Base-by-base conservation (phyloP, 2,113 vertebrate genomes). In the Ellobius talpinus region DNA sequence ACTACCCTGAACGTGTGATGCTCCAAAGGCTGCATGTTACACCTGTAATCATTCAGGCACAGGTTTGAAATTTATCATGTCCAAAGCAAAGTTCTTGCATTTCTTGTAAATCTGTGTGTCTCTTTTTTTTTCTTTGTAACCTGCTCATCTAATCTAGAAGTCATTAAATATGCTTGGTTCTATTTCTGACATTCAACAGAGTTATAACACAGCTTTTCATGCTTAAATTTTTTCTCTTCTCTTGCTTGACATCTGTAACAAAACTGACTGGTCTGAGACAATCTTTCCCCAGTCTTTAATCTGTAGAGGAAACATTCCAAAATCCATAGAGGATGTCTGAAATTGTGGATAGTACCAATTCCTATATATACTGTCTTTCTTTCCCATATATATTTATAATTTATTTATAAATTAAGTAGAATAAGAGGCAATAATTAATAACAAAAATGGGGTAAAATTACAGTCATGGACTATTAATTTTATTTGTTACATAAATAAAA, bases 21-120 rank as follows among this genome's bases (percentile, higher is more conserved):
- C 1, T 45, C 5, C 23, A 11, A n/a, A n/a, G 9, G 10, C 50
- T 24, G 4, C 8, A 4, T 50, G 3, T 29, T 14, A n/a, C 9
- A n/a, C 17, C 19, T 61, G 5, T 8, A 16, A 31, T 1, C 7
- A 76, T 36, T 12, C 17, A 13, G 17, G 39, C 6, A 0, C 17
- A 5, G 58, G 33, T 23, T 26, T 76, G 14, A 76, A 77, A 55
- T 47, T 77, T 31, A 17, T 23, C 10, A 0, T 6, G 39, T 91
- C 12, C 58, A 65, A 84, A 45, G 6, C 26, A 76, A 45, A 45
- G 42, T 76, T 45, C 12, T 76, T 76, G 16, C 36, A 70, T 65
- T 39, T 39, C 23, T 10, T 39, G 7, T 33, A 50, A 50, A 58
- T 16, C 13, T n/a, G 1, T n/a, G 3, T 6, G 0, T 23, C 3